phyloP scores from a whole-genome alignment of 2,797 vertebrate genomes.

The Rhinoraja longicauda region DNA sequence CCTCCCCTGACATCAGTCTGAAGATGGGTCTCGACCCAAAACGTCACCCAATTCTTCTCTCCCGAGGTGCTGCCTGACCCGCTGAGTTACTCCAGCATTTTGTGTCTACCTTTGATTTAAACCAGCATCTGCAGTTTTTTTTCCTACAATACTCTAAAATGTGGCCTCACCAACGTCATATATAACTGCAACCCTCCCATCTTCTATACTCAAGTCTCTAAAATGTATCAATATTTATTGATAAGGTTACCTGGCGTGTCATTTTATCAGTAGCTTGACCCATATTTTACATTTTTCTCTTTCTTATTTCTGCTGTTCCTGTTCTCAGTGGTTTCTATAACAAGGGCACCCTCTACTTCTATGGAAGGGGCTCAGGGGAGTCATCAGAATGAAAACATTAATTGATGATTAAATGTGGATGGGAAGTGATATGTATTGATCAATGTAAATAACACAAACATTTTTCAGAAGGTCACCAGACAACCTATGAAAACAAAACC shows the following conservation, averaged over 20 bases:
- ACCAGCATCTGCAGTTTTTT: no score
- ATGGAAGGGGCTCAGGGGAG: slow-evolving; percentile 50
- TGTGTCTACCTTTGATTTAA: no score
- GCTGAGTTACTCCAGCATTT: no score
- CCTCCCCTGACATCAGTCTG: no score
- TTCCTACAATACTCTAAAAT: no score
- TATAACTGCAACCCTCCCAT: no score
- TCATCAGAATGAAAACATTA: slow-evolving; percentile 54
- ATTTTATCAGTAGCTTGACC: background rate
- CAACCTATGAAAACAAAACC: slow-evolving; percentile 50
- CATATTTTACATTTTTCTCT: background rate
- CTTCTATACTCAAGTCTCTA: no score
- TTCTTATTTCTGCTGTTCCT: background rate
- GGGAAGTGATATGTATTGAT: slow-evolving; percentile 53
- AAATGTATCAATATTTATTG: background rate
- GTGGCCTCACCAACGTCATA: no score
- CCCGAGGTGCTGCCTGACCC: no score
- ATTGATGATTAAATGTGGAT: slow-evolving; percentile 56
- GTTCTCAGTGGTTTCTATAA: background rate
- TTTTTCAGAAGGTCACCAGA: slow-evolving; percentile 50
- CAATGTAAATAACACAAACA: slow-evolving; percentile 54
- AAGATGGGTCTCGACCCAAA: no score
- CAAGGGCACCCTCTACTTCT: background rate
- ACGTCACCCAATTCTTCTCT: no score
- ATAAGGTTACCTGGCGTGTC: background rate